Evolutionary conservation across 2,113 vertebrate species (phyloP).

Genomic region (Chaenocephalus aceratus): DNA sequence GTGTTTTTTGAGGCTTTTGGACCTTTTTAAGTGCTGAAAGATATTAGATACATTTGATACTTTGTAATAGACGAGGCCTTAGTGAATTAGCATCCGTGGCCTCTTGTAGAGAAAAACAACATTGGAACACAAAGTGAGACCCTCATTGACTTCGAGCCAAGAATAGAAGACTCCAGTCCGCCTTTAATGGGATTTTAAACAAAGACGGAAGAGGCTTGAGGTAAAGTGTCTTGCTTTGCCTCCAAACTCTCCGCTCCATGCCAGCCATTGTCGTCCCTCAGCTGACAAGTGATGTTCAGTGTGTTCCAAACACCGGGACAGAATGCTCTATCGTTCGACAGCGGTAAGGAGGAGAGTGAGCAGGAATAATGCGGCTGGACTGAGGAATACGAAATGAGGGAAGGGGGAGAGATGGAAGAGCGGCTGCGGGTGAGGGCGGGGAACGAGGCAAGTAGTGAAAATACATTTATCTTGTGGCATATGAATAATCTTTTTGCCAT

Average conservation of each 20-base stretch:
- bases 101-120: background rate
- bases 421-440: slow-evolving; percentile 9
- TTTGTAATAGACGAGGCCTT: slow-evolving; percentile 37
- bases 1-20: slow-evolving; percentile 29
- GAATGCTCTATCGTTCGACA: slow-evolving; percentile 67
- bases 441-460: slow-evolving; percentile 52
- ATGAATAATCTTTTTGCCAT: slow-evolving; percentile 61
- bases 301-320: slow-evolving; percentile 63
- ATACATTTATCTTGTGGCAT: slow-evolving; percentile 67
- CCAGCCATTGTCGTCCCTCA: slow-evolving; percentile 69
- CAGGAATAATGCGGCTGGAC: slow-evolving; percentile 59
- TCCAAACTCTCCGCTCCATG: slow-evolving; percentile 17
- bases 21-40: slow-evolving; percentile 40
- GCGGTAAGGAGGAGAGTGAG: slow-evolving; percentile 48
- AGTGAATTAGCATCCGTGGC: slow-evolving; percentile 35
- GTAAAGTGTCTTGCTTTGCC: slow-evolving; percentile 28
- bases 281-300: slow-evolving; percentile 68
- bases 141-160: slow-evolving; percentile 46
- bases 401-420: slow-evolving; percentile 33
- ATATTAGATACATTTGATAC: slow-evolving; percentile 27
- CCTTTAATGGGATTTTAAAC: slow-evolving; percentile 66
- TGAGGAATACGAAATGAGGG: slow-evolving; percentile 62
- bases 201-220: slow-evolving; percentile 61
- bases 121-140: slow-evolving; percentile 35
- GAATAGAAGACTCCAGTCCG: slow-evolving; percentile 43